Evolutionary conservation across 1,140 invertebrate species (phyloP).

Genomic region (Tetramorium parvispinum): DNA sequence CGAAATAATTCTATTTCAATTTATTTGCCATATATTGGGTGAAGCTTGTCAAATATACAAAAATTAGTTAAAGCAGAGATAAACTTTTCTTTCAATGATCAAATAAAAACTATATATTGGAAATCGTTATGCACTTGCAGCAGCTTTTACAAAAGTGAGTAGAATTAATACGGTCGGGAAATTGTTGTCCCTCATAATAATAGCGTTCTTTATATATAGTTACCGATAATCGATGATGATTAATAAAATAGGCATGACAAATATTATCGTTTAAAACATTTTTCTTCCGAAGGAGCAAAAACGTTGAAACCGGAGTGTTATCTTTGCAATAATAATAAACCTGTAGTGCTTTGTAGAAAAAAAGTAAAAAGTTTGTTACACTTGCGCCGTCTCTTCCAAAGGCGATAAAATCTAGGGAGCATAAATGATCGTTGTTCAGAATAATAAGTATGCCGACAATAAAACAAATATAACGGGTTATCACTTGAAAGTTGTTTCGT

Average conservation of each 20-base stretch:
- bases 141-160: background rate
- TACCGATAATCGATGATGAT: background rate
- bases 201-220: background rate
- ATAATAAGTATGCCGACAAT: background rate
- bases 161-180: background rate
- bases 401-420: background rate
- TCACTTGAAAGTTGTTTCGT: background rate
- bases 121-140: background rate
- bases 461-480: conserved; percentile 1
- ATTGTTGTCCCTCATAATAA: background rate
- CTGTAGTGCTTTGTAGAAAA: background rate
- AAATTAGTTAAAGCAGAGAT: background rate
- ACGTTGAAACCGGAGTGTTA: background rate
- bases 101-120: background rate
- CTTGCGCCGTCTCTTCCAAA: background rate
- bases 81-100: background rate
- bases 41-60: background rate
- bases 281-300: background rate
- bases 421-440: background rate
- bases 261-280: conserved; percentile 2
- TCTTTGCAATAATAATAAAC: background rate
- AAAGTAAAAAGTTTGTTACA: background rate
- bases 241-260: background rate
- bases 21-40: background rate
- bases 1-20: background rate